Percentiles rank a stretch among this genome's conserved stretches.
These are phyloP conservation scores for Disparrhopalites patrizii DNA, from an alignment of 2,888 invertebrate species.

Conservation along the genomic window DNA sequence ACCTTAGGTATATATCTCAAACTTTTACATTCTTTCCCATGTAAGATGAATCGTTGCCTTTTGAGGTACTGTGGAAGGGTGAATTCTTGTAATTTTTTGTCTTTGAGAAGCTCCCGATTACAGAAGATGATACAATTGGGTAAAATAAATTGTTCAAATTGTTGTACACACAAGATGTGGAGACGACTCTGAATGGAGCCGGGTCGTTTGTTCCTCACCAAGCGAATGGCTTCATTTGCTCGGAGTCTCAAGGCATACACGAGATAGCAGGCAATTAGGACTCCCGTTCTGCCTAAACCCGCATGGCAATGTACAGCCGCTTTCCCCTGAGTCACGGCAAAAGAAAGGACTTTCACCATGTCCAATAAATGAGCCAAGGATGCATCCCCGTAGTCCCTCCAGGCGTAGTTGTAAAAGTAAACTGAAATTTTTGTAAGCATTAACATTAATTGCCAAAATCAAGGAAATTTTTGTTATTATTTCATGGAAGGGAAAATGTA, in stretches of 20 bases:
- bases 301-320: conserved; percentile 87
- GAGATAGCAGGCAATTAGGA: conserved; percentile 79
- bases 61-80: conserved; percentile 67
- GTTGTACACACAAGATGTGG: conserved; percentile 75
- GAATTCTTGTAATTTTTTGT: conserved; percentile 59
- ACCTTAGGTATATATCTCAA: conserved; percentile 76
- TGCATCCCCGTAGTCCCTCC: conserved; percentile 79
- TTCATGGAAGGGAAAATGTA: too few species aligned
- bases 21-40: conserved; percentile 72
- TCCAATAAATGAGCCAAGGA: conserved; percentile 72
- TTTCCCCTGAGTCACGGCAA: conserved; percentile 74
- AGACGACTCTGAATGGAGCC: conserved; percentile 76
- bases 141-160: conserved; percentile 74
- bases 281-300: conserved; percentile 78
- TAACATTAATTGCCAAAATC: not conserved
- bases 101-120: conserved; percentile 55
- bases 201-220: conserved; percentile 70
- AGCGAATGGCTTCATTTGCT: conserved; percentile 74
- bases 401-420: conserved; percentile 84
- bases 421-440: conserved; percentile 58
- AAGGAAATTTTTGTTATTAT: not conserved
- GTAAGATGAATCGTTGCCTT: conserved; percentile 67
- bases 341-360: conserved; percentile 85
- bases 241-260: conserved; percentile 71
- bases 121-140: conserved; percentile 72